phyloP scores from a whole-genome alignment of 2,797 vertebrate species.

The Astyanax mexicanus region DNA sequence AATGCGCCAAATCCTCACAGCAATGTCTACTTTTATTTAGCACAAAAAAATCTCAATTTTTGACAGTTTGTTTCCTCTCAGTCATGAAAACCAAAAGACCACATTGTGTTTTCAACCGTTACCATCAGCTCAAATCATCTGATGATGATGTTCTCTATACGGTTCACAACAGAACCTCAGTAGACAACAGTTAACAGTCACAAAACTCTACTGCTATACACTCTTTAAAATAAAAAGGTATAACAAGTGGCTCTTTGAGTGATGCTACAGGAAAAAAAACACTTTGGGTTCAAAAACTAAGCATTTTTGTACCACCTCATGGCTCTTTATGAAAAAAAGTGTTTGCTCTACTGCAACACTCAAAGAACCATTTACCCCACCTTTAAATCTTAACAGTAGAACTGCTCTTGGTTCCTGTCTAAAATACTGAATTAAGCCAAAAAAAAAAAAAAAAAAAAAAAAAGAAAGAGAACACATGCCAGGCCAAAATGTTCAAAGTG shows the following conservation, averaged over 20 bases:
- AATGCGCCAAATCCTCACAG: slow-evolving; percentile 46
- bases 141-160: slow-evolving; percentile 43
- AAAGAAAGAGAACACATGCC: background rate
- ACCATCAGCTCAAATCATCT: slow-evolving; percentile 60
- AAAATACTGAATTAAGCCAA: slow-evolving; percentile 8
- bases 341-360: no score
- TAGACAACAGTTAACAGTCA: slow-evolving; percentile 6
- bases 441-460: no score
- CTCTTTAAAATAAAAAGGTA: background rate
- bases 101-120: slow-evolving; percentile 49
- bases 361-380: no score
- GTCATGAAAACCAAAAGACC: slow-evolving; percentile 65
- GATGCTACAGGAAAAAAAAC: no score
- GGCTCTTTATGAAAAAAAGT: no score
- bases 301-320: no score
- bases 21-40: slow-evolving; percentile 74
- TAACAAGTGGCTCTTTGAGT: no score
- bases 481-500: background rate
- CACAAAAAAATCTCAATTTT: slow-evolving; percentile 67
- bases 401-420: background rate
- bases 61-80: slow-evolving; percentile 69
- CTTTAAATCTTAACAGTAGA: no score
- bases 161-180: slow-evolving; percentile 24
- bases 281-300: no score
- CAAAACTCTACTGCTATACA: slow-evolving; percentile 17